phyloP scores from a whole-genome alignment of 2,113 vertebrate genomes.

The Scomber japonicus region DNA sequence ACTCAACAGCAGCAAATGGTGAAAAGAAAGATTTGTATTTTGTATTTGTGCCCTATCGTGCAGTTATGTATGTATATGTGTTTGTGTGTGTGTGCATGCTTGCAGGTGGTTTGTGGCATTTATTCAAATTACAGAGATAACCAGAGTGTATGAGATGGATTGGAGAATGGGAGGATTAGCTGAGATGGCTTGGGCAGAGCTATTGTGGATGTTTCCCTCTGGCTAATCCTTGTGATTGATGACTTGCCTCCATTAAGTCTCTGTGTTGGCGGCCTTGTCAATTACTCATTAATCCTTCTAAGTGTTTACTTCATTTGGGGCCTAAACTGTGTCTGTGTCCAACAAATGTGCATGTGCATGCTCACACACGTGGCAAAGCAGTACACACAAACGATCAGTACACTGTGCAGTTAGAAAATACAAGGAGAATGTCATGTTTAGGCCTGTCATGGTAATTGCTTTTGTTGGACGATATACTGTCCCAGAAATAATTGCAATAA shows the following conservation, averaged over 20 bases:
- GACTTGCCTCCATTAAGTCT: constrained; percentile 70
- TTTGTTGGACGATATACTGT: too few relatives aligned
- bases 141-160: constrained; percentile 23
- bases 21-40: background rate
- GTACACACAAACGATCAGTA: background rate
- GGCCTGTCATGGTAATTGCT: too few relatives aligned
- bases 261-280: constrained; percentile 61
- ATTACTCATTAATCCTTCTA: constrained; percentile 73
- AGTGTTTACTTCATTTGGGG: constrained; percentile 66
- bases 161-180: constrained; percentile 55
- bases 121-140: constrained; percentile 37
- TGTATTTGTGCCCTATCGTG: background rate
- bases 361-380: constrained; percentile 1
- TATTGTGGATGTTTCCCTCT: constrained; percentile 63
- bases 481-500: too few relatives aligned
- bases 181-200: constrained; percentile 27
- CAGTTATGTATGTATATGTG: background rate
- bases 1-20: background rate
- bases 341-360: constrained; percentile 14
- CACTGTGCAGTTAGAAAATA: background rate
- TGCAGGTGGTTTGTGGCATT: constrained; percentile 27
- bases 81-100: background rate
- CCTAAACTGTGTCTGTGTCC: constrained; percentile 30
- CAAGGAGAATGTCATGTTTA: too few relatives aligned
- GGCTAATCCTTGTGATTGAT: constrained; percentile 75